Evolutionary conservation across 2,113 vertebrate genomes (phyloP).

Genomic region (Petroica traversi): DNA sequence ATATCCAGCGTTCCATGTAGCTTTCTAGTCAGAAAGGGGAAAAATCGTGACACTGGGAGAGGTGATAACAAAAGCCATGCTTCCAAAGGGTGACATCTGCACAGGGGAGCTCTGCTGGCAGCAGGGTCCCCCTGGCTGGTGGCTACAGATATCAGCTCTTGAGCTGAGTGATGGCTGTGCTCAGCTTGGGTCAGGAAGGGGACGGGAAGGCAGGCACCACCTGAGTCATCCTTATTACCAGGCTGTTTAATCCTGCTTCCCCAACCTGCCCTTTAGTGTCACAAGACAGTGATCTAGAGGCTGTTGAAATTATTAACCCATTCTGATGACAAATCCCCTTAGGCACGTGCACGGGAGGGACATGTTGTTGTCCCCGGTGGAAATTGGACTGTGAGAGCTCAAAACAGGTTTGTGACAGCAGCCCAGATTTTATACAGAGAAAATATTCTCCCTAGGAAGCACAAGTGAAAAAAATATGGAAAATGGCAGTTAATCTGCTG

Average conservation of each 20-base stretch:
- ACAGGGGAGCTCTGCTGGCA: neutral
- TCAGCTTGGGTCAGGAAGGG: neutral
- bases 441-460: neutral
- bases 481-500: neutral
- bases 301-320: neutral
- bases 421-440: neutral
- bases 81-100: neutral
- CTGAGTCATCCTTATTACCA: neutral
- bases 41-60: neutral
- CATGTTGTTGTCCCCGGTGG: accelerated
- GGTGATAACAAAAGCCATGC: neutral
- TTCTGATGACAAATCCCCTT: neutral
- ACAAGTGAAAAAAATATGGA: neutral
- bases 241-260: neutral
- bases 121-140: neutral
- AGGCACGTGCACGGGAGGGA: accelerated
- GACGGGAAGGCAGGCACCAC: accelerated
- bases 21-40: neutral
- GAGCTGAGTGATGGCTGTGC: neutral
- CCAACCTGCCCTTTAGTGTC: neutral
- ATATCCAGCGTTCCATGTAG: neutral
- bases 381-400: neutral
- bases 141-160: neutral
- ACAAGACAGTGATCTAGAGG: neutral
- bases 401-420: neutral